Conservation (phyloP, 92 coral and sea anemone genomes). For the Palythoa grandiflora region DNA sequence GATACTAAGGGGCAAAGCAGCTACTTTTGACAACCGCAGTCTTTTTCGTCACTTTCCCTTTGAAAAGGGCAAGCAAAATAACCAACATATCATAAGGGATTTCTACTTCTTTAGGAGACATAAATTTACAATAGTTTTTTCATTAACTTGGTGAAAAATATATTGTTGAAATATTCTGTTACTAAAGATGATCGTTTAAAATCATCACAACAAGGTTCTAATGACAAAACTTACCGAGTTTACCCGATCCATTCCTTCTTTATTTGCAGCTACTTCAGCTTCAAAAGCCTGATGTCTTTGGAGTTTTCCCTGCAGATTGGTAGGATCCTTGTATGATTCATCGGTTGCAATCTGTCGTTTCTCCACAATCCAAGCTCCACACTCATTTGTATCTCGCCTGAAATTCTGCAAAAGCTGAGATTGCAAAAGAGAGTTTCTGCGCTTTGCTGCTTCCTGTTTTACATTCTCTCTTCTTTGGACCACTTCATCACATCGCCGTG, state of each 20-base stretch:
- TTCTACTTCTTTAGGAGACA: too few species aligned
- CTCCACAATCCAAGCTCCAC: slow-evolving; percentile 92
- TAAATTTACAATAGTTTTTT: too few species aligned
- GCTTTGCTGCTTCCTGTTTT: slow-evolving; percentile 73
- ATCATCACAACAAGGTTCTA: neutral
- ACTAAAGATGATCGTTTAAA: neutral
- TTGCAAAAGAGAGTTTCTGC: slow-evolving; percentile 68
- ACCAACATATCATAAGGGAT: too few species aligned
- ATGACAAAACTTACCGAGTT: slow-evolving; percentile 65
- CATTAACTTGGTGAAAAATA: too few species aligned
- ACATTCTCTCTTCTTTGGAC: slow-evolving; percentile 79
- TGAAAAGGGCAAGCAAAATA: too few species aligned
- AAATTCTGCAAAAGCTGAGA: slow-evolving; percentile 87
- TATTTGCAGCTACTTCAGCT: slow-evolving; percentile 95
- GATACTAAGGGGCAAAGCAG: too few species aligned
- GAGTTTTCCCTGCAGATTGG: slow-evolving; percentile 83
- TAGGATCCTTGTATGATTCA: slow-evolving; percentile 87
- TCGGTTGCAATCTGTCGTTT: slow-evolving; percentile 91
- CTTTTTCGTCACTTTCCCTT: too few species aligned
- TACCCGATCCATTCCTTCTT: slow-evolving; percentile 84
- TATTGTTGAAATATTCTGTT: too few species aligned
- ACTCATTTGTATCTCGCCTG: slow-evolving; percentile 90
- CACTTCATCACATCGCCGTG: slow-evolving; percentile 82
- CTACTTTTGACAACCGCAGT: too few species aligned
- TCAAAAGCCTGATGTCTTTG: slow-evolving; percentile 98